phyloP scores from a whole-genome alignment of 2,888 invertebrate species.

The Euplagia quadripunctaria region DNA sequence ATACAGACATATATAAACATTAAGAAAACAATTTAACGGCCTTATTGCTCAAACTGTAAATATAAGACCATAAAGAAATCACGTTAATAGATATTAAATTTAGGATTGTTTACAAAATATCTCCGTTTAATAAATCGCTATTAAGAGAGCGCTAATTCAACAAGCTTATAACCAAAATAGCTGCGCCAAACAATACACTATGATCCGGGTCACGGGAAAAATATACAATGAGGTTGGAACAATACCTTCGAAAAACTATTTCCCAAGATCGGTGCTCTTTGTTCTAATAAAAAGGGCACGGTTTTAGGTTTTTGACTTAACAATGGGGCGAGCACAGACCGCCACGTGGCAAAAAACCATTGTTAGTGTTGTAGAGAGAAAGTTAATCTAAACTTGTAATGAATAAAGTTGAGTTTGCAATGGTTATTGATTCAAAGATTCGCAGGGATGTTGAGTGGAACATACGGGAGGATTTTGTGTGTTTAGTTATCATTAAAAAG shows the following conservation, averaged over 20 bases:
- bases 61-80: not conserved
- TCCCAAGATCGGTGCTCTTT: constrained; percentile 73
- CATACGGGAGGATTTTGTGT: constrained; percentile 25
- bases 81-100: not conserved
- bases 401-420: constrained; percentile 22
- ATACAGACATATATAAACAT: no score
- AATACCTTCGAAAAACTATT: constrained; percentile 71
- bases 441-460: constrained; percentile 20
- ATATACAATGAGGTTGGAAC: constrained; percentile 64
- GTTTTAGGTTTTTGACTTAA: constrained; percentile 81
- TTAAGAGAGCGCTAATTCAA: constrained; percentile 16
- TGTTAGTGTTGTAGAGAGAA: constrained; percentile 40
- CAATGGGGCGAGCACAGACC: constrained; percentile 65
- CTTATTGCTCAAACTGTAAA: not conserved
- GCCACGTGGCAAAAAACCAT: constrained; percentile 74
- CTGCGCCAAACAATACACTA: constrained; percentile 40
- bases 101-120: not conserved
- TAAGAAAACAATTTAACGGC: not conserved
- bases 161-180: constrained; percentile 21
- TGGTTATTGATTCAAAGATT: constrained; percentile 14
- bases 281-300: constrained; percentile 72
- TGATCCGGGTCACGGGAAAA: constrained; percentile 59
- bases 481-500: constrained; percentile 2
- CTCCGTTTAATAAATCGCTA: not conserved
- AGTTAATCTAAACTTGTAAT: constrained; percentile 24